A percentile compares a stretch with the other conserved stretches of the same genome.
Conservation (phyloP, 2,888 invertebrate genomes). For the Heliconius hortense region DNA sequence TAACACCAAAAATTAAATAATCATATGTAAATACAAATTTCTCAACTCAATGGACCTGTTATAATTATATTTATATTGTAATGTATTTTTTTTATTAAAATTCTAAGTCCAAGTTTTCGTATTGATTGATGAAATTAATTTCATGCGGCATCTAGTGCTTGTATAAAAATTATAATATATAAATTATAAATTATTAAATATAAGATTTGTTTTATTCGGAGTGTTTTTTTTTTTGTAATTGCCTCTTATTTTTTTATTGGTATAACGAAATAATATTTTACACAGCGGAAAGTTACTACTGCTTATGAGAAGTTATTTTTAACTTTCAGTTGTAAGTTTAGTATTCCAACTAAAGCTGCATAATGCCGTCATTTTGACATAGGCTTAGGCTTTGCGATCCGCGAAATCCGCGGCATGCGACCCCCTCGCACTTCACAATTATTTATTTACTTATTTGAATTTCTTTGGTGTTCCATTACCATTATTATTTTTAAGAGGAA, state of each 20-base stretch:
- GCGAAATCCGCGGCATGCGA: too few relatives aligned
- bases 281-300: neutral
- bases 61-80: neutral
- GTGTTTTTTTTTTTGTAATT: neutral
- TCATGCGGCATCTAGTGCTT: constrained; percentile 23
- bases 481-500: too few relatives aligned
- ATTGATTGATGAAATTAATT: constrained; percentile 4
- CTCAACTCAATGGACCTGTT: constrained; percentile 9
- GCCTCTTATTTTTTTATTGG: neutral
- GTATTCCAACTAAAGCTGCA: neutral
- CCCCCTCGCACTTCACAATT: too few relatives aligned
- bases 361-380: too few relatives aligned
- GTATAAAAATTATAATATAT: constrained; percentile 18
- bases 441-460: too few relatives aligned
- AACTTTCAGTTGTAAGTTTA: neutral
- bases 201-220: constrained; percentile 17
- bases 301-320: neutral
- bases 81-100: constrained; percentile 6
- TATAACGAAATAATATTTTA: neutral
- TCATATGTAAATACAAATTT: constrained; percentile 29
- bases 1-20: constrained; percentile 57
- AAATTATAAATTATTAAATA: constrained; percentile 11
- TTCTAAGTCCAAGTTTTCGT: constrained; percentile 12
- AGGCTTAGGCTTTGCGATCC: too few relatives aligned
- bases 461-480: too few relatives aligned